phyloP scores from a whole-genome alignment of 2,113 vertebrate species.

The Urocynchramus pylzowi region DNA sequence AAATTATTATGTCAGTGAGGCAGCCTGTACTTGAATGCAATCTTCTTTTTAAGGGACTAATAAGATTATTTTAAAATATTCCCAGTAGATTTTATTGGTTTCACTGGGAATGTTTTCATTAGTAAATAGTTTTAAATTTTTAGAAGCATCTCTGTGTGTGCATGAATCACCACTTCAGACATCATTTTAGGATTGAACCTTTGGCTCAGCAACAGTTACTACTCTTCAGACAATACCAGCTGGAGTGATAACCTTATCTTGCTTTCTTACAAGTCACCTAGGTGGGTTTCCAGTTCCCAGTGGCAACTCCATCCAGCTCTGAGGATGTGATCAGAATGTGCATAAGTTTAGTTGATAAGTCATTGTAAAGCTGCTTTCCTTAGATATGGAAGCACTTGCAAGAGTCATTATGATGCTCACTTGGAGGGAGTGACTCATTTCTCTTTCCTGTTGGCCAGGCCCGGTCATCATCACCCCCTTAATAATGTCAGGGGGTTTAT shows the following conservation, averaged over 20 bases:
- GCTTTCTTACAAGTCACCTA: background rate
- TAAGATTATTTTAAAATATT: background rate
- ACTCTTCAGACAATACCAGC: background rate
- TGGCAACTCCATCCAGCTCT: background rate
- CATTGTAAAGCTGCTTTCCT: background rate
- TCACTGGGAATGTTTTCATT: background rate
- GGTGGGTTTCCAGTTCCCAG: background rate
- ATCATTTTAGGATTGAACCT: background rate
- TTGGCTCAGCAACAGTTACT: background rate
- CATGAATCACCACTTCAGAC: background rate
- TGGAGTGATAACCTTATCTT: background rate
- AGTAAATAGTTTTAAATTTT: background rate
- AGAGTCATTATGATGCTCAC: background rate
- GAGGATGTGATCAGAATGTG: background rate
- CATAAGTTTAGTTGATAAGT: background rate
- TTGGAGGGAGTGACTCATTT: background rate
- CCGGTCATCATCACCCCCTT: background rate
- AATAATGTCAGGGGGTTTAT: background rate
- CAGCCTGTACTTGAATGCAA: background rate
- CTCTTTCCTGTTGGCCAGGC: background rate
- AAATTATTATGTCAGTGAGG: background rate
- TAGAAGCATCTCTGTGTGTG: background rate
- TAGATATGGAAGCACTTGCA: background rate
- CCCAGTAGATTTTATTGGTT: background rate
- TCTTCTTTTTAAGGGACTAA: background rate